phyloP scores from a whole-genome alignment of 1,140 invertebrate genomes.

The Probaryconus sp. region DNA sequence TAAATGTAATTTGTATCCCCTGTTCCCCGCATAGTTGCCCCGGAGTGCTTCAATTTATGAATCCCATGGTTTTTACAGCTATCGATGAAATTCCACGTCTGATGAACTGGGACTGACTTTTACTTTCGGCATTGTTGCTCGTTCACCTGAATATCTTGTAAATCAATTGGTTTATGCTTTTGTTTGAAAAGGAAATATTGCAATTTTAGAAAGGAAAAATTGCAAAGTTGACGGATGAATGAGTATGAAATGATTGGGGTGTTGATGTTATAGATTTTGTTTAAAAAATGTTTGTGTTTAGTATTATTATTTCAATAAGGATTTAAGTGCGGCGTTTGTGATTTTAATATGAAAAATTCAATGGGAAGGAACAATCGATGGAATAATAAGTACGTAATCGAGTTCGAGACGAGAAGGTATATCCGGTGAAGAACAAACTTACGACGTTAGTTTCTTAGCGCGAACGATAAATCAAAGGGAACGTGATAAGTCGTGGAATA shows the following conservation, averaged over 20 bases:
- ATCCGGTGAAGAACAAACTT: slow-evolving; percentile 26
- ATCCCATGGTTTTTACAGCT: slow-evolving; percentile 6
- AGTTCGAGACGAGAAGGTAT: slow-evolving; percentile 2
- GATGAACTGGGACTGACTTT: not conserved
- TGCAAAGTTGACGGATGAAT: too few species aligned
- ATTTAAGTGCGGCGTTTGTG: not conserved
- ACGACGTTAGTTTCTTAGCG: slow-evolving; percentile 24
- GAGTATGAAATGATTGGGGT: too few species aligned
- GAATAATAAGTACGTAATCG: slow-evolving; percentile 39
- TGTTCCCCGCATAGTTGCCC: slow-evolving; percentile 24
- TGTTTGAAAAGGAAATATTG: too few species aligned
- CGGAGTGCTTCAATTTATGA: slow-evolving; percentile 12
- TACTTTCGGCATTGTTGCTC: slow-evolving; percentile 6
- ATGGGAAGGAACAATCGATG: too few species aligned
- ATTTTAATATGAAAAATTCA: not conserved
- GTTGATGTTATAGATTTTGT: too few species aligned
- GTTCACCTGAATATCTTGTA: slow-evolving; percentile 9
- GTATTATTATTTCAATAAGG: too few species aligned
- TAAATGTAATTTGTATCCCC: slow-evolving; percentile 73
- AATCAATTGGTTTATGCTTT: slow-evolving; percentile 16
- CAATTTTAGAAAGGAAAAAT: too few species aligned
- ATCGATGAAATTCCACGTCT: slow-evolving; percentile 11
- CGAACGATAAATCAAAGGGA: slow-evolving; percentile 67
- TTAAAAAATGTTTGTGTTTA: too few species aligned
- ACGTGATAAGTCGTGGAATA: slow-evolving; percentile 68